These are phyloP conservation scores for Rhaphigaster nebulosa DNA, from an alignment of 2,888 invertebrate genomes.

Conservation along the genomic window DNA sequence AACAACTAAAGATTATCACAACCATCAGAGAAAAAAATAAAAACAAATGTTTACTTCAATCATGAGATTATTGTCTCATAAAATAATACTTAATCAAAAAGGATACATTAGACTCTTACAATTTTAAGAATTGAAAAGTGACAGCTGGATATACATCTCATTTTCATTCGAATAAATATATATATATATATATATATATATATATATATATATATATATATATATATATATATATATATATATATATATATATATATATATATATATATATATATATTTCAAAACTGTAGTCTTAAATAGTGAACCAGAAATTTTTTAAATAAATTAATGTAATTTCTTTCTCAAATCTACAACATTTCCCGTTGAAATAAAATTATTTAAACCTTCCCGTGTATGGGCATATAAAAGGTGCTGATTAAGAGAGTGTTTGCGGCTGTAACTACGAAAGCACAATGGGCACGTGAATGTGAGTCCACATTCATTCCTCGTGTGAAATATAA, in stretches of 20 bases:
- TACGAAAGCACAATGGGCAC: slow-evolving; percentile 58
- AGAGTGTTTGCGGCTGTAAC: slow-evolving; percentile 59
- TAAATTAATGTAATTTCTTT: slow-evolving; percentile 36
- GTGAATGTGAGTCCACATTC: slow-evolving; percentile 59
- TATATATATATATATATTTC: neutral
- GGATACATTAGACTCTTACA: neutral
- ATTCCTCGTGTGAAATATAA: slow-evolving; percentile 59
- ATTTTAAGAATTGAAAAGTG: neutral
- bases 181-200: no score
- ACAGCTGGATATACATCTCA: neutral
- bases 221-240: no score
- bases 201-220: no score
- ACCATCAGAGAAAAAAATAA: neutral
- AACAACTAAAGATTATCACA: neutral
- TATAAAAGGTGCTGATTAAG: slow-evolving; percentile 57
- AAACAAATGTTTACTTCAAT: neutral
- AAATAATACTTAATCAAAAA: neutral
- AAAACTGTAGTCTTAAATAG: neutral
- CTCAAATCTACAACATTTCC: slow-evolving; percentile 50
- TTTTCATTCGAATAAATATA: neutral
- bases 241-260: no score
- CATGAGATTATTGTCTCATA: neutral
- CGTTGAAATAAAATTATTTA: slow-evolving; percentile 7
- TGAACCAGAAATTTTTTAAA: neutral
- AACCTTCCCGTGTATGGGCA: slow-evolving; percentile 37